A percentile compares a stretch with the other conserved stretches of the same genome.
These are phyloP conservation scores for Pardalotus punctatus DNA, from an alignment of 2,113 vertebrate genomes.

Conservation along the genomic window DNA sequence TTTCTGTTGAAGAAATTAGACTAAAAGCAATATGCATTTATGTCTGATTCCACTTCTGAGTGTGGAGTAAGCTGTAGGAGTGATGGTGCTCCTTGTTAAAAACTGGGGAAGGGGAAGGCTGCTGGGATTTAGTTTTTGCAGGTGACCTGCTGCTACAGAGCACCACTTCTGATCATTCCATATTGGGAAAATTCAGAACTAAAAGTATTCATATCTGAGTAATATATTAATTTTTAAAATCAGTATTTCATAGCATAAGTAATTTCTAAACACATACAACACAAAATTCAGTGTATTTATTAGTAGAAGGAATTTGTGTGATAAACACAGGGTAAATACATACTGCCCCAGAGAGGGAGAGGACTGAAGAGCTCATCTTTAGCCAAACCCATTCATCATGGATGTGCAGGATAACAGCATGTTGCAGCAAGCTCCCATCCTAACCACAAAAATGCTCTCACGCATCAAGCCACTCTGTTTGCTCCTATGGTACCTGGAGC, in stretches of 20 bases:
- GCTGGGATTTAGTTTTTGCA: not conserved
- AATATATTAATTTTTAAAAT: not conserved
- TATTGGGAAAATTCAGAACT: not conserved
- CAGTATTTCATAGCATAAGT: not conserved
- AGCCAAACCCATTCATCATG: not conserved
- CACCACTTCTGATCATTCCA: not conserved
- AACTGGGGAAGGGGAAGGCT: not conserved
- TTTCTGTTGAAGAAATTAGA: not conserved
- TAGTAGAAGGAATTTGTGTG: not conserved
- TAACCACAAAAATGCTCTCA: not conserved
- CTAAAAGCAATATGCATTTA: not conserved
- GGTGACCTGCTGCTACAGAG: not conserved
- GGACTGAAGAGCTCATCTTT: not conserved
- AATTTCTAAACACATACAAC: not conserved
- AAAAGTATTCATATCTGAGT: not conserved
- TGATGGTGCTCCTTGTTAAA: not conserved
- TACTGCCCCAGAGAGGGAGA: not conserved
- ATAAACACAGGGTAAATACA: not conserved
- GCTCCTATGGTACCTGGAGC: not conserved
- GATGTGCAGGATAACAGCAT: not conserved
- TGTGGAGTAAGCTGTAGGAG: not conserved
- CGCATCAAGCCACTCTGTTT: not conserved
- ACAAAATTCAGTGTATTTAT: not conserved
- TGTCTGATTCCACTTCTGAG: not conserved
- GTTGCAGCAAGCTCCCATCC: not conserved